Evolutionary conservation across 1,140 invertebrate species (phyloP).

Genomic region (Listronotus oregonensis): DNA sequence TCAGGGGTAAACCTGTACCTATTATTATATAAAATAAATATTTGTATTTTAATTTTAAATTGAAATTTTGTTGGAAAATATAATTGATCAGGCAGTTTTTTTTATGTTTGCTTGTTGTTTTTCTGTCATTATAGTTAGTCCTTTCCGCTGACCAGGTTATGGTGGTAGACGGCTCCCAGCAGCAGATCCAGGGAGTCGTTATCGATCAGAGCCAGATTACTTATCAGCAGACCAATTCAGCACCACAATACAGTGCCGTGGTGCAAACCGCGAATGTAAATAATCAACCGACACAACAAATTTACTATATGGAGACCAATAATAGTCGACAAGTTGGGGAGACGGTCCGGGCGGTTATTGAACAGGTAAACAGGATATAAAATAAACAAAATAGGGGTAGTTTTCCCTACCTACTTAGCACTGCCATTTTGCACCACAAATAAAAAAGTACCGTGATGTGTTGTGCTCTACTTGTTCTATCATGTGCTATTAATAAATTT

Average conservation of each 20-base stretch:
- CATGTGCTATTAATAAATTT: too few species aligned
- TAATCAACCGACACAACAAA: slow-evolving; percentile 23
- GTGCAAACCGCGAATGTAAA: slow-evolving; percentile 8
- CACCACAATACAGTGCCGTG: slow-evolving; percentile 12
- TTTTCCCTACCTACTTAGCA: too few species aligned
- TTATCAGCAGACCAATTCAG: slow-evolving; percentile 8
- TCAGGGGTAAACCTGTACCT: too few species aligned
- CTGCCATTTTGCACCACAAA: too few species aligned
- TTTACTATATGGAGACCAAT: slow-evolving; percentile 30
- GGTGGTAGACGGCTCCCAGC: slow-evolving; percentile 42
- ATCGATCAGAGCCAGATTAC: slow-evolving; percentile 27
- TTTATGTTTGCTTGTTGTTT: background rate
- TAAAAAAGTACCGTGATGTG: too few species aligned
- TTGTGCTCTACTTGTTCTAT: too few species aligned
- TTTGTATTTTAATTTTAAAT: too few species aligned
- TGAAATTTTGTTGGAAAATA: too few species aligned
- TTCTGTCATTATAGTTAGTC: slow-evolving; percentile 36
- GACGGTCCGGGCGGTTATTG: slow-evolving; percentile 22
- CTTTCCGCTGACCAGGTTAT: slow-evolving; percentile 47
- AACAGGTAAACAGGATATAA: too few species aligned
- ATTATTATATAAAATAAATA: too few species aligned
- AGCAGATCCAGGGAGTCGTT: slow-evolving; percentile 37
- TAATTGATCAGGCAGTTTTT: too few species aligned
- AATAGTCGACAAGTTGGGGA: slow-evolving; percentile 6
- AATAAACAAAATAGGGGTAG: too few species aligned